Base-by-base conservation (phyloP, 2,888 invertebrate genomes). In the Phymatocera aterrima region DNA sequence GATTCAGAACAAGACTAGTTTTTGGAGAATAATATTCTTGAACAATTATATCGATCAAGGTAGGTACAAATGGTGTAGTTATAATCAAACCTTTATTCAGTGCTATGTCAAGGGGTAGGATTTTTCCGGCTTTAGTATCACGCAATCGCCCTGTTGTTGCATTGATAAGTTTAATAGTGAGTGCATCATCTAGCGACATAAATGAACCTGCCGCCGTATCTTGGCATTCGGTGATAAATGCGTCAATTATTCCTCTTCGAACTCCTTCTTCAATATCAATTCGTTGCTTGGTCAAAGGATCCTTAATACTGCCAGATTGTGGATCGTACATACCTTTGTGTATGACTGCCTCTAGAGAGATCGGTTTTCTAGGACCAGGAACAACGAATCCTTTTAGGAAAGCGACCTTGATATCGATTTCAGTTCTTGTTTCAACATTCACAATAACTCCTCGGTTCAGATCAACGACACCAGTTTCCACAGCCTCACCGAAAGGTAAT, bases 291-390 rank as follows among this genome's bases (percentile, higher is more conserved):
- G 95, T 94, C 81, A 96, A 91, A 31, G 93, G 93, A 89, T 97
- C 97, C 83, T 92, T 93, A 51, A 97, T 93, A 88, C 93, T 94
- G 10, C 95, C 95, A 0, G 93, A 92, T 85, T 93, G 92, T 0
- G 94, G 92, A 88, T 95, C 94, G 87, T 96, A 96, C 82, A 95
- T 91, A 78, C 94, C 93, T 88, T 94, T 94, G 48, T 92, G 92
- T 79, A 96, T 93, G n/a, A 95, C 93, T 0, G 96, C 96, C 90
- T 95, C 94, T 78, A 98, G 92, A 12, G 96, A 95, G 85, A 97
- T 94, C 0, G 97, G 95, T 86, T 93, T 94, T 78, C 94, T 91
- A 54, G 94, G 93, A 74, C 94, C 93, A 34, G 95, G 92, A 61
- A 95, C 93, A 46, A 97, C 92, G 72, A 94, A 91, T 57, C 97